Evolutionary conservation across 2,888 invertebrate genomes (phyloP).

Genomic region (Molanna angustata): DNA sequence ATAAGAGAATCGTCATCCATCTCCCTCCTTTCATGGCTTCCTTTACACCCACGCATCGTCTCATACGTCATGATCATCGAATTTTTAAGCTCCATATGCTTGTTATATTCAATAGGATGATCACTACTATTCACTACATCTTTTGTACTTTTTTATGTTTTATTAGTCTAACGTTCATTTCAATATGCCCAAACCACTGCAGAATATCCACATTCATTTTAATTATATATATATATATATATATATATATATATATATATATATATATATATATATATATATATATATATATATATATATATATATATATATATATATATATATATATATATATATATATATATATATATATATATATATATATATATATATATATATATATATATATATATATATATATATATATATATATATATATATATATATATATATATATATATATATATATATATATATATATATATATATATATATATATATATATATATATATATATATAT

Average conservation of each 20-base stretch:
- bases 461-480: neutral
- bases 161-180: too few relatives aligned
- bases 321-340: neutral
- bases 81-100: too few relatives aligned
- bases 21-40: too few relatives aligned
- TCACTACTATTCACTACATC: too few relatives aligned
- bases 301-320: neutral
- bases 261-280: neutral
- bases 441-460: neutral
- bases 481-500: neutral
- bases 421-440: neutral
- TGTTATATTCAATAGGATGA: too few relatives aligned
- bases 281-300: neutral
- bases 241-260: neutral
- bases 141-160: too few relatives aligned
- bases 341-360: neutral
- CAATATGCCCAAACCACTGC: too few relatives aligned
- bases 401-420: neutral
- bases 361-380: neutral
- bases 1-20: too few relatives aligned
- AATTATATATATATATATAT: neutral
- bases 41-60: too few relatives aligned
- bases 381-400: neutral
- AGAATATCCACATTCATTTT: too few relatives aligned
- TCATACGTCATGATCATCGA: too few relatives aligned